A percentile compares a stretch with the other conserved stretches of the same genome.
These are phyloP conservation scores for Leptinotarsa haldemani DNA, from an alignment of 2,888 invertebrate species.

Conservation along the genomic window DNA sequence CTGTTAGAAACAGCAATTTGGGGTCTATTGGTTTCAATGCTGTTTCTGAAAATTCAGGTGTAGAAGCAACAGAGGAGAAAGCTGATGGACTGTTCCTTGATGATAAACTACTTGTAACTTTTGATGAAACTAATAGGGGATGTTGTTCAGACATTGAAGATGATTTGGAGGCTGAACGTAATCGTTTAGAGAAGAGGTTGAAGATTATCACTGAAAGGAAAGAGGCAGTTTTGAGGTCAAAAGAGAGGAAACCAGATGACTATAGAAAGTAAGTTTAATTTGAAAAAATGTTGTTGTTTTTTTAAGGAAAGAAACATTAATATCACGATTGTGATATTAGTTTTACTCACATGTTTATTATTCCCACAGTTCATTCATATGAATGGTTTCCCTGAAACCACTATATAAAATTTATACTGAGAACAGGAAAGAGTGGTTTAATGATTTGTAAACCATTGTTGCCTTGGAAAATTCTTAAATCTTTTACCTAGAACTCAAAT, in stretches of 20 bases:
- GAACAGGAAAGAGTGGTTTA: too few species aligned
- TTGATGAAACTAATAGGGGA: constrained; percentile 42
- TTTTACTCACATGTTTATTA: too few species aligned
- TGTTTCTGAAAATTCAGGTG: background rate
- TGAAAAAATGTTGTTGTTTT: too few species aligned
- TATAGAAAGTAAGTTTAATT: constrained; percentile 31
- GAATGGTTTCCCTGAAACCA: too few species aligned
- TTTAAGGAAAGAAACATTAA: too few species aligned
- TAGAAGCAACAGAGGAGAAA: background rate
- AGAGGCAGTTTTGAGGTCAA: constrained; percentile 37
- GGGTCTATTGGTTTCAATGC: background rate
- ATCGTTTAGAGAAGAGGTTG: constrained; percentile 55
- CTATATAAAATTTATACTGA: too few species aligned
- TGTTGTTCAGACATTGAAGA: constrained; percentile 43
- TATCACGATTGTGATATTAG: too few species aligned
- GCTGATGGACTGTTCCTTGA: background rate
- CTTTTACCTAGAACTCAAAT: too few species aligned
- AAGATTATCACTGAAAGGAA: constrained; percentile 46
- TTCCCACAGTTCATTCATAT: too few species aligned
- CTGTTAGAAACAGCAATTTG: background rate
- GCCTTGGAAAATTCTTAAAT: too few species aligned
- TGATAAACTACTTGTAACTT: constrained; percentile 23
- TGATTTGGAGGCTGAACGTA: constrained; percentile 52
- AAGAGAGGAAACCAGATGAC: constrained; percentile 27
- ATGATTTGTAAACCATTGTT: too few species aligned